These are phyloP conservation scores for Rallus limicola DNA, from an alignment of 2,113 vertebrate genomes.

Conservation along the genomic window DNA sequence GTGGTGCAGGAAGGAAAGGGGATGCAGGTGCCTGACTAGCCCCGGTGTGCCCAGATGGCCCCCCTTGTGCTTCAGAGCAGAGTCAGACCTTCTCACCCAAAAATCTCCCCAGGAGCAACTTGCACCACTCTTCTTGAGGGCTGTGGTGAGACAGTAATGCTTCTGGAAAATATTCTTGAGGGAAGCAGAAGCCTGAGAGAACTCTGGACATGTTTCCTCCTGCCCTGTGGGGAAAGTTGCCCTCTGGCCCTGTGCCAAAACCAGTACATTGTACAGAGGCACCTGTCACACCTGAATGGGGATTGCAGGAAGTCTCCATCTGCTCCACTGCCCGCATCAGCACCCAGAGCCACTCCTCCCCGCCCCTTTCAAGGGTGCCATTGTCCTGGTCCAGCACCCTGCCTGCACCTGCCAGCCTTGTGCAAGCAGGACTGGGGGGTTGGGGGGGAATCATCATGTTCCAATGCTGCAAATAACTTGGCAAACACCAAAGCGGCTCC, in stretches of 20 bases:
- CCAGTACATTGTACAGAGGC: neutral
- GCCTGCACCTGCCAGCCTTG: neutral
- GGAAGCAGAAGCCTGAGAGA: neutral
- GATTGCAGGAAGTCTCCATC: neutral
- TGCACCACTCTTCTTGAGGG: neutral
- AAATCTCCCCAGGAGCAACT: neutral
- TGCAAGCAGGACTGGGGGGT: neutral
- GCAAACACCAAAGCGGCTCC: neutral
- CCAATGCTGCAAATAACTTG: neutral
- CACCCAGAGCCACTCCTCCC: neutral
- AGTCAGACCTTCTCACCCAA: neutral
- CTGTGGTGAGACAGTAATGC: neutral
- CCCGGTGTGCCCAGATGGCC: neutral
- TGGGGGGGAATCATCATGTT: neutral
- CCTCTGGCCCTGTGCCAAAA: neutral
- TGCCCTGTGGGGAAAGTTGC: accelerated
- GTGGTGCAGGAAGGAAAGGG: neutral
- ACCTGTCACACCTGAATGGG: neutral
- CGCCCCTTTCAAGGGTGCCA: neutral
- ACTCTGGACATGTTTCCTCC: neutral
- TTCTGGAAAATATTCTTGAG: neutral
- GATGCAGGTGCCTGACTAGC: neutral
- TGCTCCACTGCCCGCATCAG: accelerated
- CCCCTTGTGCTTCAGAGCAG: neutral
- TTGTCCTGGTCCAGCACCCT: accelerated